A percentile compares a stretch with the other conserved stretches of the same genome.
phyloP scores from a whole-genome alignment of 1,140 invertebrate species.

The Mesaphorura yosii region DNA sequence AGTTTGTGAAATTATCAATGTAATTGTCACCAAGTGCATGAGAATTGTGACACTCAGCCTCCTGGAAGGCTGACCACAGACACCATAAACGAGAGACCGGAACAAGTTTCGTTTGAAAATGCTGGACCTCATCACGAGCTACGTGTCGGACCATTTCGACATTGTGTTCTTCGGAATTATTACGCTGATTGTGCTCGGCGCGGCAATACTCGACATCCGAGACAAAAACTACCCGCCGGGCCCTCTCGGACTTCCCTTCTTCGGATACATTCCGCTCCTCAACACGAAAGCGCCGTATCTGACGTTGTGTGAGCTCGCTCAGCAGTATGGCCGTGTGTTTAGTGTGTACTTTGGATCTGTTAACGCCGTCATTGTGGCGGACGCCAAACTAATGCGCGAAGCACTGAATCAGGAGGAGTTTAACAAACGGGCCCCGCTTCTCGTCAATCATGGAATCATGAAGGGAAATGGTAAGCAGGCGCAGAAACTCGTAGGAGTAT shows the following conservation, averaged over 20 bases:
- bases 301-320: constrained; percentile 50
- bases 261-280: constrained; percentile 65
- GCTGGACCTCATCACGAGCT: neutral
- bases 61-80: too few relatives aligned
- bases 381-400: constrained; percentile 54
- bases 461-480: constrained; percentile 65
- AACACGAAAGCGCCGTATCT: constrained; percentile 52
- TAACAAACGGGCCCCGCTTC: constrained; percentile 60
- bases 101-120: too few relatives aligned
- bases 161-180: constrained; percentile 23
- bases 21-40: too few relatives aligned
- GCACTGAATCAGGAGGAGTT: constrained; percentile 56
- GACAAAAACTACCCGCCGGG: constrained; percentile 48
- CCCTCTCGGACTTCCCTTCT: constrained; percentile 57
- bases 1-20: too few relatives aligned
- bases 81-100: too few relatives aligned
- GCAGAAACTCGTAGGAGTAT: neutral
- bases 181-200: constrained; percentile 11
- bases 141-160: constrained; percentile 12
- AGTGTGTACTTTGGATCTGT: constrained; percentile 57
- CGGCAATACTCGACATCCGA: constrained; percentile 25
- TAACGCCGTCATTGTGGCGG: constrained; percentile 58
- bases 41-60: too few relatives aligned
- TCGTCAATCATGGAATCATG: constrained; percentile 73
- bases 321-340: constrained; percentile 58